Evolutionary conservation across 2,888 invertebrate genomes (phyloP).

Genomic region (Labia minor): DNA sequence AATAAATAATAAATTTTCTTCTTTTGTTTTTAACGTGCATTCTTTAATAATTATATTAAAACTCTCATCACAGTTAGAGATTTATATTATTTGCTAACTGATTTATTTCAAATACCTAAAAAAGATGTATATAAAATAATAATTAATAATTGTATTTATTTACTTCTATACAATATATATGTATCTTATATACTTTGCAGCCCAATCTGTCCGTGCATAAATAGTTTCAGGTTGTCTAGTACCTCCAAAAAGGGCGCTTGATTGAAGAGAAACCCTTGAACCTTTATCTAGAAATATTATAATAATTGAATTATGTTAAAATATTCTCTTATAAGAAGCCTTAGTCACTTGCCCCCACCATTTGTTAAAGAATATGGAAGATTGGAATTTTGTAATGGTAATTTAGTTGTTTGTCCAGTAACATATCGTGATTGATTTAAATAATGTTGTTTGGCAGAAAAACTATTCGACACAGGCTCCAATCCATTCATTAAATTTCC

Average conservation of each 20-base stretch:
- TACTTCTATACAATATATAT: not conserved
- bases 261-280: conserved; percentile 14
- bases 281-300: not conserved
- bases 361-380: conserved; percentile 3
- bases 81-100: not conserved
- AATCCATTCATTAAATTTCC: not conserved
- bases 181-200: conserved; percentile 75
- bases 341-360: conserved; percentile 22
- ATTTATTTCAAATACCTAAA: conserved; percentile 17
- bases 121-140: not conserved
- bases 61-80: not conserved
- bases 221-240: conserved; percentile 38
- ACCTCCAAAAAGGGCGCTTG: conserved; percentile 32
- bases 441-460: conserved; percentile 46
- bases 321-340: no score
- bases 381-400: conserved; percentile 34
- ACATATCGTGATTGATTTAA: conserved; percentile 45
- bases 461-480: not conserved
- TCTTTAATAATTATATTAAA: not conserved
- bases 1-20: no score
- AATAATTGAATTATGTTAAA: no score
- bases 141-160: not conserved
- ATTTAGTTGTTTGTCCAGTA: conserved; percentile 39
- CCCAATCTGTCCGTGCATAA: conserved; percentile 63
- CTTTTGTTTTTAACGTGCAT: no score